Base-by-base conservation (phyloP, 2,888 invertebrate genomes). In the Oxyteleia sp. region DNA sequence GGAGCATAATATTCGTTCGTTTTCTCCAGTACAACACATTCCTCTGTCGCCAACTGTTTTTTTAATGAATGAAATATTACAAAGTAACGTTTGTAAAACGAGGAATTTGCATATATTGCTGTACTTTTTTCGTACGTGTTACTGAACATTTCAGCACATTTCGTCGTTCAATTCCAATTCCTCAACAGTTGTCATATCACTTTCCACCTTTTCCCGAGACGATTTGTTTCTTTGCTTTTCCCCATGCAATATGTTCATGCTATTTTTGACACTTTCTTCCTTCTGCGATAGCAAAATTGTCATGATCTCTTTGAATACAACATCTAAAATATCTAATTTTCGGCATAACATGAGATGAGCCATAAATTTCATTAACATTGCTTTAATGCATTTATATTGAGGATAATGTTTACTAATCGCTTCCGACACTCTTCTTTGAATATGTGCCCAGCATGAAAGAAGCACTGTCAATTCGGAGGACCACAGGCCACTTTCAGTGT, bases 351-450 rank as follows among this genome's bases (percentile, higher is more conserved):
- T 63, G 32, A 85, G 18, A 4, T 84, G 32, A 3, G 68, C 43
- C 51, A 83, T 82, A 15, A 64, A 83, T 71, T 87, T 79, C 32
- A 86, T 45, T 23, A 84, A n/a, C 1, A 84, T 38, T 0, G 29
- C 26, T 66, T 81, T 86, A 1, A 63, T 15, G 8, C 15, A 4
- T 10, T 71, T 63, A 3, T 61, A 23, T 15, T 83, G 18, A 3
- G 82, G 63, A 51, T 43, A 69, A 5, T 51, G 43, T 0, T 47
- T 63, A 1, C 63, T 20, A 2, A 79, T 61, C 0, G 59, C 64
- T 8, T 15, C 47, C 0, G 59, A 49, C 63, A 81, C 71, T 5
- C 51, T 59, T 16, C 80, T 78, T 76, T 82, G 78, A n/a, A n/a
- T n/a, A n/a, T n/a, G n/a, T n/a, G n/a, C n/a, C n/a, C n/a, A n/a